phyloP scores from a whole-genome alignment of 2,113 vertebrate genomes.

The Anoplopoma fimbria region DNA sequence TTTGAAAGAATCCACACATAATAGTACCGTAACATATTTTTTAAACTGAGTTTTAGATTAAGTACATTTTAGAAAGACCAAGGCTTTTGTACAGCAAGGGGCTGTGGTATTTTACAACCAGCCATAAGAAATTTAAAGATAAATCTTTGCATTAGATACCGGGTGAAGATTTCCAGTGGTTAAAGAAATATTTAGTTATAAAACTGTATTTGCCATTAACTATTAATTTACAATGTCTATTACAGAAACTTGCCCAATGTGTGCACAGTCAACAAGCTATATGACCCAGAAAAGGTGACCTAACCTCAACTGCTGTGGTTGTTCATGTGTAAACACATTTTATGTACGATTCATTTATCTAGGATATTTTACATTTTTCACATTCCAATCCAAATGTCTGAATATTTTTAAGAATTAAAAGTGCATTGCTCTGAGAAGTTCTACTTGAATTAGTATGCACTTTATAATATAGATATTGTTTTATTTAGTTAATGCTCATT shows the following conservation, averaged over 20 bases:
- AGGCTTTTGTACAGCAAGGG: not conserved
- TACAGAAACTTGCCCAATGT: not conserved
- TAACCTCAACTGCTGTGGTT: not conserved
- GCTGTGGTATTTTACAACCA: not conserved
- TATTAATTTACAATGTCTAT: no score
- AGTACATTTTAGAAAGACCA: not conserved
- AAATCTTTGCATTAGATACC: not conserved
- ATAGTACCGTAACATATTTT: not conserved
- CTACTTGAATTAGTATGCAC: no score
- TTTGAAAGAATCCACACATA: no score
- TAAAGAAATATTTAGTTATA: not conserved
- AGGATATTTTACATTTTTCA: no score
- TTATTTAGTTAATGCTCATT: no score
- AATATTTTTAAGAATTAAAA: no score
- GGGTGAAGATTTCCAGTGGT: not conserved
- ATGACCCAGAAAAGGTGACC: not conserved
- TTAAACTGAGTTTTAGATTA: not conserved
- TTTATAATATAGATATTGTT: no score
- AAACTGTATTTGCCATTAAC: not conserved
- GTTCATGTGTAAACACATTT: not conserved
- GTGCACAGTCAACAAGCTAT: not conserved
- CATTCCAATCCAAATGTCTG: no score
- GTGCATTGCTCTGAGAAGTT: no score
- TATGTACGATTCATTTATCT: no score
- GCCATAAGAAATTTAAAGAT: not conserved